Evolutionary conservation across 1,140 invertebrate genomes (phyloP).

Genomic region (Philaenus spumarius): DNA sequence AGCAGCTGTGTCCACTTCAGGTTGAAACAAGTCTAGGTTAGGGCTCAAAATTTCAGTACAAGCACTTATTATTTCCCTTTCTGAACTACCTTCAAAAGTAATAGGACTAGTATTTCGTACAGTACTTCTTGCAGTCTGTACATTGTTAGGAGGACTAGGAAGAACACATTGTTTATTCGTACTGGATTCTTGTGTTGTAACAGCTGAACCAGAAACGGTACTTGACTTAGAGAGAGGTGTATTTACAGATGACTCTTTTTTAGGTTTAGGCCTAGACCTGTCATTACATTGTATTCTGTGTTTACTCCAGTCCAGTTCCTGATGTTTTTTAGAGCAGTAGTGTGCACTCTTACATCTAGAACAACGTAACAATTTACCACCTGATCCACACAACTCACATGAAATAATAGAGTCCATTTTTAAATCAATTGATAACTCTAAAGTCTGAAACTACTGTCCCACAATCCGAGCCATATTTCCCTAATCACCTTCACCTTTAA

Average conservation of each 20-base stretch:
- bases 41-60: constrained; percentile 49
- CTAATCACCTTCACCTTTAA: constrained; percentile 1
- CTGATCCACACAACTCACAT: constrained; percentile 60
- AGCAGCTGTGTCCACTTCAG: not conserved
- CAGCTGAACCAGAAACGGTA: not conserved
- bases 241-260: not conserved
- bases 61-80: constrained; percentile 55
- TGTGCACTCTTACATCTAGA: constrained; percentile 59
- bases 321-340: constrained; percentile 75
- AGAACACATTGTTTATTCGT: constrained; percentile 1
- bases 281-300: constrained; percentile 52
- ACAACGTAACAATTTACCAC: constrained; percentile 61
- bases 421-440: not conserved
- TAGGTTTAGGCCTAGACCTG: not conserved
- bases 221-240: not conserved
- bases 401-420: constrained; percentile 21
- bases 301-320: constrained; percentile 64
- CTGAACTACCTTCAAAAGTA: constrained; percentile 58
- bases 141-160: constrained; percentile 14
- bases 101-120: constrained; percentile 35
- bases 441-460: not conserved
- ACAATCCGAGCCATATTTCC: not conserved
- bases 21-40: constrained; percentile 31
- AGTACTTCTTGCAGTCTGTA: not conserved
- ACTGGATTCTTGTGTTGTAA: not conserved